Evolutionary conservation across 2,797 vertebrate genomes (phyloP).

Genomic region (Acanthurus tractus): DNA sequence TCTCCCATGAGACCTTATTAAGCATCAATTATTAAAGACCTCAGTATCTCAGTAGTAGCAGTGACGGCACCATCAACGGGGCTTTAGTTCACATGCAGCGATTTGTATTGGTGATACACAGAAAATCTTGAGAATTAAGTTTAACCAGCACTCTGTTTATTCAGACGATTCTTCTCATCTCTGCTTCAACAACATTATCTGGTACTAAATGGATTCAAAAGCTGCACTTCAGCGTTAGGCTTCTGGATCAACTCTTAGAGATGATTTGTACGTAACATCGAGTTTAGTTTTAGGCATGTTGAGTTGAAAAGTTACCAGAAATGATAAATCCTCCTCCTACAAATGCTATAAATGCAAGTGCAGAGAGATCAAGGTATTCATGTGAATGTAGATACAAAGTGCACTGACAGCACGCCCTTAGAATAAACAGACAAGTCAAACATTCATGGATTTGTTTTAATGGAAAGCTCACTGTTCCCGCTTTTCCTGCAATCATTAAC

Average conservation of each 20-base stretch:
- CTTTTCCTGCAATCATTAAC: conserved; percentile 65
- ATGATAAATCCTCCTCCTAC: neutral
- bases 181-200: neutral
- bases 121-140: conserved; percentile 22
- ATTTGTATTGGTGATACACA: conserved; percentile 20
- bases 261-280: neutral
- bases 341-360: neutral
- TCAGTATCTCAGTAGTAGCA: conserved; percentile 39
- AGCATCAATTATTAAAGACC: conserved; percentile 72
- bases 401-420: conserved; percentile 47
- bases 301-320: neutral
- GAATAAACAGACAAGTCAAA: conserved; percentile 57
- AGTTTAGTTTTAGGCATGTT: neutral
- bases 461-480: conserved; percentile 32
- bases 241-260: neutral
- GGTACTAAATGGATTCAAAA: conserved; percentile 7
- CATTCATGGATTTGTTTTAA: conserved; percentile 59
- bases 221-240: neutral
- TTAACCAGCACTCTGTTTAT: conserved; percentile 1
- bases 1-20: conserved; percentile 71
- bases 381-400: conserved; percentile 48
- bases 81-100: conserved; percentile 30
- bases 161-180: neutral
- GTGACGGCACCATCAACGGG: conserved; percentile 32
- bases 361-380: neutral